phyloP scores from a whole-genome alignment of 1,140 invertebrate species.

The Listronotus oregonensis region DNA sequence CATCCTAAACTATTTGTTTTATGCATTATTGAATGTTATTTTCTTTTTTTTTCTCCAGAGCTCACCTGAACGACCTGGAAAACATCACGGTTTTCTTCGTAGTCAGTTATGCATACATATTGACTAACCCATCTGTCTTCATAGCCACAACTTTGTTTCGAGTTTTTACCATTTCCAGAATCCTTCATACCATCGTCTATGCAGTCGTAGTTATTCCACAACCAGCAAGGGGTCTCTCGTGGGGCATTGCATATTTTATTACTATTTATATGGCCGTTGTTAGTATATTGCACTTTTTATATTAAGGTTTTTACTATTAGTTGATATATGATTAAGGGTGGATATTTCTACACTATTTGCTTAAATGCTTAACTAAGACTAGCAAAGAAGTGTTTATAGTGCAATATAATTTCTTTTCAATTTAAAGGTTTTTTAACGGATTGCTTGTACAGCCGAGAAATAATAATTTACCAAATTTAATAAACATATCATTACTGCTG shows the following conservation, averaged over 20 bases:
- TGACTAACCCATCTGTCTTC: conserved; percentile 61
- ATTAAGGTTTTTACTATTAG: background rate
- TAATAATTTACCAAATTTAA: no score
- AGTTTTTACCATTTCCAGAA: conserved; percentile 62
- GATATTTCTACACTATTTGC: no score
- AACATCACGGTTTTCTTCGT: conserved; percentile 73
- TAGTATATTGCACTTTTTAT: conserved; percentile 35
- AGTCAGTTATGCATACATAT: conserved; percentile 65
- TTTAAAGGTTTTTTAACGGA: no score
- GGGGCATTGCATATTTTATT: conserved; percentile 53
- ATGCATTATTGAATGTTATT: conserved; percentile 20
- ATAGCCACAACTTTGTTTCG: conserved; percentile 65
- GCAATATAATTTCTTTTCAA: no score
- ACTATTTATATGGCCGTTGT: conserved; percentile 58
- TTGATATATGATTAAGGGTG: no score
- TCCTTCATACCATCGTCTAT: conserved; percentile 71
- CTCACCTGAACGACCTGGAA: conserved; percentile 77
- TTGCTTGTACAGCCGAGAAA: no score
- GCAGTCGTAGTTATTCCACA: conserved; percentile 61
- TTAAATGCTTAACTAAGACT: no score
- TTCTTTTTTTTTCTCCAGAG: conserved; percentile 56
- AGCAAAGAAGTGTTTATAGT: no score
- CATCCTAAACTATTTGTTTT: no score
- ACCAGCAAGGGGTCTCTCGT: conserved; percentile 63
- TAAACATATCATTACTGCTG: no score